Evolutionary conservation across 2,113 vertebrate genomes (phyloP), one percentile per base, ranked within the genome.

Genomic region (Porphyrio hochstetteri): DNA sequence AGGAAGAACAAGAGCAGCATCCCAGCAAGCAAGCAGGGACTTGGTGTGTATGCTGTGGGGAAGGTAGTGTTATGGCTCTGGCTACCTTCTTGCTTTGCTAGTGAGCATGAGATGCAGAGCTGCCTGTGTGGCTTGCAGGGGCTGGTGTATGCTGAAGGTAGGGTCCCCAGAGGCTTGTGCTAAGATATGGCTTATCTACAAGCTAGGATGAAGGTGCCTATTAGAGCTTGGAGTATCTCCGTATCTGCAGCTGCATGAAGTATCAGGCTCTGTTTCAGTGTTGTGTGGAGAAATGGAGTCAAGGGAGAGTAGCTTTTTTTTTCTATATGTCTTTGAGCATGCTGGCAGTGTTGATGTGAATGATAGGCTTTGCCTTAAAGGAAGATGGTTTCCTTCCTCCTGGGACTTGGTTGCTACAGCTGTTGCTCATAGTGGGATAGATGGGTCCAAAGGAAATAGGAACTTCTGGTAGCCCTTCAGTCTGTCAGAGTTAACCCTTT

Each of bases 1-100:
- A 70, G 13, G 13, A 8, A 77, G 71, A 86, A 13, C 0, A 19
- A 44, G 25, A 76, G 44, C 12, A 63, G 4, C 0, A 0, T n/a
- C 27, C 15, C 16, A 74, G 4, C 0, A 6, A 81, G 52, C 0
- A 2, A 64, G n/a, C 0, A 9, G 7, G 28, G 20, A 27, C 44
- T 63, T 13, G 48, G 10, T 1, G 11, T 1, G 3, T 52, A 25
- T 71, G 33, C 53, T 44, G 19, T 11, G 5, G 57, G 52, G 81
- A 36, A 31, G 29, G 23, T 19, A 50, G 1, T 18, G 44, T 10
- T 16, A 9, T 19, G 25, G 18, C 28, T 74, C 40, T 44, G 50
- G 11, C 14, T 92, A 13, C 9, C 18, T 67, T 15, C 17, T 65
- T 23, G 13, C 48, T 31, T 81, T 52, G 40, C n/a, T 15, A 0